Conservation (phyloP, 2,888 invertebrate species). For the Meta bourneti region DNA sequence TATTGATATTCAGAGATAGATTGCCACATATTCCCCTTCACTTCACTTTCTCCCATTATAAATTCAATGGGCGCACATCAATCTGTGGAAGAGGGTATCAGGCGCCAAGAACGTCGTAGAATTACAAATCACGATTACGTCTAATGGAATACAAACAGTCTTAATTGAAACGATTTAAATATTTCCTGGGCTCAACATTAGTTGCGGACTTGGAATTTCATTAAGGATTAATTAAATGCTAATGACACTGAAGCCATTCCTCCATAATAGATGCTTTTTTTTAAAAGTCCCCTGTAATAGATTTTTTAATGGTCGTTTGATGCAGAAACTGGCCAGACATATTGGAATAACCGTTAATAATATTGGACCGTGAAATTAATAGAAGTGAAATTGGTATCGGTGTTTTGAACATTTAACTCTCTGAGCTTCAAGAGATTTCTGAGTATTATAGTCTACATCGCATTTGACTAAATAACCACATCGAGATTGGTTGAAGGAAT, state of each 20-base stretch:
- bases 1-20: not conserved
- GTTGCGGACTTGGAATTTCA: not conserved
- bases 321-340: too few relatives aligned
- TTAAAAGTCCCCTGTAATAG: too few relatives aligned
- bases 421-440: too few relatives aligned
- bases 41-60: not conserved
- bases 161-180: not conserved
- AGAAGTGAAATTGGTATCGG: too few relatives aligned
- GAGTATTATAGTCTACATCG: too few relatives aligned
- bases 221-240: not conserved
- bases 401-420: too few relatives aligned
- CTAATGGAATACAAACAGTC: conserved; percentile 1
- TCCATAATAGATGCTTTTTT: not conserved
- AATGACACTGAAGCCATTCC: not conserved
- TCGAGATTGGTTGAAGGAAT: too few relatives aligned
- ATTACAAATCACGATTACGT: not conserved
- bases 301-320: too few relatives aligned
- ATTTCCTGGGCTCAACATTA: not conserved
- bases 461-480: too few relatives aligned
- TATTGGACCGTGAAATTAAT: too few relatives aligned
- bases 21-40: not conserved
- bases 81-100: not conserved
- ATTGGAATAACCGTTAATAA: too few relatives aligned
- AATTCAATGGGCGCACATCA: not conserved
- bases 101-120: not conserved